These are phyloP conservation scores for Mellivora capensis DNA, from an alignment of 2,113 vertebrate genomes.

Conservation along the genomic window DNA sequence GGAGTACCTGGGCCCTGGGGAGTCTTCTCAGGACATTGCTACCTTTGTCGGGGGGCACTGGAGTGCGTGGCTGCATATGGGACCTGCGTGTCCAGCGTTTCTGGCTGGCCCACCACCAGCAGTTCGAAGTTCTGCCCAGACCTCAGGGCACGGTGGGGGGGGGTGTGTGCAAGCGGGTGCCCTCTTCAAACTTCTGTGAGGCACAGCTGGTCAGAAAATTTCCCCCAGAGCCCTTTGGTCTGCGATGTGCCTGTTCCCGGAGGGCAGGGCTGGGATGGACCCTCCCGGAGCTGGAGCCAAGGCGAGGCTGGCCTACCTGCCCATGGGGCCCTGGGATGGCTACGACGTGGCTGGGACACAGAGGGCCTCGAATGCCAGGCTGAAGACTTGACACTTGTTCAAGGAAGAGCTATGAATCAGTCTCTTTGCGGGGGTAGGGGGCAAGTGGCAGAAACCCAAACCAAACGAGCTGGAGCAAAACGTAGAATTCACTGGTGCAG, in stretches of 20 bases:
- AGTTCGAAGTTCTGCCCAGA: background rate
- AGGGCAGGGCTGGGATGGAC: too few species aligned
- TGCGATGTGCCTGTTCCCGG: background rate
- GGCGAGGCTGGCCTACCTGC: background rate
- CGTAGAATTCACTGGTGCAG: background rate
- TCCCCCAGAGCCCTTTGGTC: background rate
- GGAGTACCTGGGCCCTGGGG: background rate
- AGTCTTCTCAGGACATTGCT: background rate
- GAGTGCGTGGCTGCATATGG: background rate
- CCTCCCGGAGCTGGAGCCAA: background rate
- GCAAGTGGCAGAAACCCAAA: background rate
- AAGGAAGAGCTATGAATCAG: background rate
- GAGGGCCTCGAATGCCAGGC: background rate
- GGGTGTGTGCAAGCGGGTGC: too few species aligned
- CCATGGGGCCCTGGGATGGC: background rate
- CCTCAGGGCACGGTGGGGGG: background rate
- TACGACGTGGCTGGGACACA: background rate
- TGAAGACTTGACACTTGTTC: background rate
- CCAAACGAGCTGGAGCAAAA: background rate
- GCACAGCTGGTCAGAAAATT: background rate
- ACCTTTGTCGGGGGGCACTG: background rate
- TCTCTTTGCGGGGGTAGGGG: background rate
- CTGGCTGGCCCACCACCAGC: background rate
- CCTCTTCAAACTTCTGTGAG: background rate
- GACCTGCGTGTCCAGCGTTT: background rate